Conservation (phyloP, 2,888 invertebrate genomes). For the Craniophora ligustri region DNA sequence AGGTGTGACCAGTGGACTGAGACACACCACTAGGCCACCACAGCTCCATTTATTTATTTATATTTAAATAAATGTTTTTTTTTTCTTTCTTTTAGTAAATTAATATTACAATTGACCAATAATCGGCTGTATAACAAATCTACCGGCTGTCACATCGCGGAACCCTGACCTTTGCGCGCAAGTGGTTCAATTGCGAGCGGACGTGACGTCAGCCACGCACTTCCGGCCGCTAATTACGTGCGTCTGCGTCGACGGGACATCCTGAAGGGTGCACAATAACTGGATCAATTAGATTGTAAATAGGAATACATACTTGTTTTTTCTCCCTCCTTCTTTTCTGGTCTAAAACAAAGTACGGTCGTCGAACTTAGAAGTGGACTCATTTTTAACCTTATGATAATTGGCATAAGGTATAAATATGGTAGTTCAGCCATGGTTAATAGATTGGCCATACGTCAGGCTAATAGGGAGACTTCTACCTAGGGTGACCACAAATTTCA, state of each 20-base stretch:
- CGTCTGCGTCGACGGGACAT: conserved; percentile 67
- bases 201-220: conserved; percentile 79
- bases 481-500: no score
- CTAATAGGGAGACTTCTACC: no score
- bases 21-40: no score
- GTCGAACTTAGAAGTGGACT: no score
- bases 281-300: conserved; percentile 34
- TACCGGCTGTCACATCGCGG: conserved; percentile 25
- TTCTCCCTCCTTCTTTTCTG: not conserved
- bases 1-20: no score
- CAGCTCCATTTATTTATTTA: no score
- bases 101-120: not conserved
- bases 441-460: no score
- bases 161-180: conserved; percentile 75
- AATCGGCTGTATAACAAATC: not conserved
- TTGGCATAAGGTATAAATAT: no score
- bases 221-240: conserved; percentile 77
- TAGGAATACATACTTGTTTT: conserved; percentile 2
- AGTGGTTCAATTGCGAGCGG: conserved; percentile 72
- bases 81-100: not conserved
- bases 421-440: no score
- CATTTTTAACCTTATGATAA: no score
- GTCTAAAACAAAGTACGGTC: no score
- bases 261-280: conserved; percentile 55
- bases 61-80: no score